Conservation (phyloP, 2,113 vertebrate genomes). For the Pachyramphus minor region DNA sequence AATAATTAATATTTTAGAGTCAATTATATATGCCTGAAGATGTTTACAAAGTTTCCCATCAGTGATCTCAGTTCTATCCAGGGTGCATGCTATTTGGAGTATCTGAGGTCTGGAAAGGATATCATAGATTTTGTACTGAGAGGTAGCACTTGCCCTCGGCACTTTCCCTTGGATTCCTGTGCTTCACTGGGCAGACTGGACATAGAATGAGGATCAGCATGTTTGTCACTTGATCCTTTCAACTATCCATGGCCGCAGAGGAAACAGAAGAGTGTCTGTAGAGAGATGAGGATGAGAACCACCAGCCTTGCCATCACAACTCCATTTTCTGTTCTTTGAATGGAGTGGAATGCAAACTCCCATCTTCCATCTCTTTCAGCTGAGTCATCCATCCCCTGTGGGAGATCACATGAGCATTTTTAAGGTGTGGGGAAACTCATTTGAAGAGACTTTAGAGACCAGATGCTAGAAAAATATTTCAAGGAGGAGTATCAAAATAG, state of each 20-base stretch:
- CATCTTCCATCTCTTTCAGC: background rate
- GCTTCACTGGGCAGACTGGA: background rate
- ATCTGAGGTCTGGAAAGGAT: background rate
- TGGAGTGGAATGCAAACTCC: background rate
- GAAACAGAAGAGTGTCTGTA: background rate
- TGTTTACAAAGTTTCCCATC: background rate
- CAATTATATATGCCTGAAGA: background rate
- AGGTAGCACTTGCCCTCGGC: background rate
- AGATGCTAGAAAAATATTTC: background rate
- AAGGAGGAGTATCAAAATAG: background rate
- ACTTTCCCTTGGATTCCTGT: background rate
- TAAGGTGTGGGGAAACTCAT: background rate
- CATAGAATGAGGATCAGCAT: background rate
- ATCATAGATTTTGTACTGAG: background rate
- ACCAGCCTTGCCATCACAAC: background rate
- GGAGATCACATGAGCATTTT: background rate
- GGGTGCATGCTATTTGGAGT: background rate
- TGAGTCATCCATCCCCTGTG: background rate
- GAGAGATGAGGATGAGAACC: background rate
- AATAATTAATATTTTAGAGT: background rate
- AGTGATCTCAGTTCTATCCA: background rate
- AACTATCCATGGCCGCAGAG: background rate
- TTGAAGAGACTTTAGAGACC: background rate
- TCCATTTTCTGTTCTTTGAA: background rate
- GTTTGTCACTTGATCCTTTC: background rate